A percentile compares a stretch with the other conserved stretches of the same genome.
Conservation (phyloP, 2,797 vertebrate species). For the Sebastolobus alascanus region DNA sequence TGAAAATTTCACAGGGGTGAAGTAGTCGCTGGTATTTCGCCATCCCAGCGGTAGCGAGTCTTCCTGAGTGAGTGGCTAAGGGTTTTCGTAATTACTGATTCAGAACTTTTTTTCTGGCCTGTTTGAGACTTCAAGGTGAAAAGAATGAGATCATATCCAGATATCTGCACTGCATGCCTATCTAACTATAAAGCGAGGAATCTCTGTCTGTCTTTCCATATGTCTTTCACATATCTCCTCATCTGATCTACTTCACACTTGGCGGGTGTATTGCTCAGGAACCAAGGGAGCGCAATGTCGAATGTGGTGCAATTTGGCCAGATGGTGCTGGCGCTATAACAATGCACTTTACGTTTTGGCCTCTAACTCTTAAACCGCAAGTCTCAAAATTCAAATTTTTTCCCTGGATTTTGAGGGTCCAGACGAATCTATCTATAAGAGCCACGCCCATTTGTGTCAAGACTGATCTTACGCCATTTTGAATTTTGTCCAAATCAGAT, state of each 20-base stretch:
- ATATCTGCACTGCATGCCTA: conserved; percentile 3
- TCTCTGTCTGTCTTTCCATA: neutral
- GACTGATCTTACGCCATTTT: no score
- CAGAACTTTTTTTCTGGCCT: conserved; percentile 44
- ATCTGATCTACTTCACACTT: neutral
- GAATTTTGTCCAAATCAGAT: no score
- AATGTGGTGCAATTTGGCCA: neutral
- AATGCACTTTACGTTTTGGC: neutral
- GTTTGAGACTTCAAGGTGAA: conserved; percentile 29
- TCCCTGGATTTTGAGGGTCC: no score
- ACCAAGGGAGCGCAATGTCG: neutral
- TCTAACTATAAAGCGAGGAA: neutral
- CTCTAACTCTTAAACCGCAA: neutral
- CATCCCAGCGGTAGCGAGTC: conserved; percentile 58
- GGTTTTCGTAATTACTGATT: conserved; percentile 62
- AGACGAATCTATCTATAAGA: no score
- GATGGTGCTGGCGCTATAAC: neutral
- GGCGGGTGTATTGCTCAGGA: neutral
- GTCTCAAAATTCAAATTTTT: neutral
- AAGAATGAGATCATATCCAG: conserved; percentile 25
- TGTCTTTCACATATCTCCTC: neutral
- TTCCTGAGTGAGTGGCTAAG: conserved; percentile 48
- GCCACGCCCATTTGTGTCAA: no score
- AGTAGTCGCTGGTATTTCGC: conserved; percentile 61
- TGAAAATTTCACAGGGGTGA: conserved; percentile 67